Conservation (phyloP, 2,113 vertebrate species). For the Excalfactoria chinensis region DNA sequence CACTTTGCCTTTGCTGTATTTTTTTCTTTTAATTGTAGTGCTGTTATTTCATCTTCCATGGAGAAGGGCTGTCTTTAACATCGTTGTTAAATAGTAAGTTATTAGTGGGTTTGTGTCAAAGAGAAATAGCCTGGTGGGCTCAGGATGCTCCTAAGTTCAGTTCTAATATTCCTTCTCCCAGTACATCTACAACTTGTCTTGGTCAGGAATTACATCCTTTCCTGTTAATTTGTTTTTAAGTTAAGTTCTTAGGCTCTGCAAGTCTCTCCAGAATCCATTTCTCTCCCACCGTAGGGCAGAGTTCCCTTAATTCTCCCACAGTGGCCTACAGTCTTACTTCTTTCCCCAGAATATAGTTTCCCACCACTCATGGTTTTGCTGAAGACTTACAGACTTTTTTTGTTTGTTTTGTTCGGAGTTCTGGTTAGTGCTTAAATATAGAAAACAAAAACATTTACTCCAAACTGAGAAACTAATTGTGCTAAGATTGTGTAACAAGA, state of each 20-base stretch:
- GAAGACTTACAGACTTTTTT: not conserved
- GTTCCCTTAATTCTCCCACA: not conserved
- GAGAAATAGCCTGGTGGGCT: not conserved
- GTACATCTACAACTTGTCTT: not conserved
- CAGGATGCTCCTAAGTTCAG: not conserved
- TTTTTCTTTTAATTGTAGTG: not conserved
- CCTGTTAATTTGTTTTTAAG: not conserved
- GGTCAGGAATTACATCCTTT: not conserved
- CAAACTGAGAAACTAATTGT: not conserved
- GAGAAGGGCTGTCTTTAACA: not conserved
- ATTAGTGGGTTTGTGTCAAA: not conserved
- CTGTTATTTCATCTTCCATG: not conserved
- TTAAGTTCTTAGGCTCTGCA: not conserved
- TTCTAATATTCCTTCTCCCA: not conserved
- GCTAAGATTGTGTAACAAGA: not conserved
- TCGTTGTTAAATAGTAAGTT: not conserved
- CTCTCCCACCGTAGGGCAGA: not conserved
- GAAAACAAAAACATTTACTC: not conserved
- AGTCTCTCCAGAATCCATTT: not conserved
- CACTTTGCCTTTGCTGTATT: constrained; percentile 49
- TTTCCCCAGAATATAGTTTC: not conserved
- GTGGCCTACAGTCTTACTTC: not conserved
- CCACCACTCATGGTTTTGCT: not conserved
- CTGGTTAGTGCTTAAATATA: not conserved
- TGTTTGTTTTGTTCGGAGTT: not conserved